Percentiles rank a stretch among this genome's conserved stretches.
These are phyloP conservation scores for Neuroterus valhalla DNA, from an alignment of 1,140 invertebrate genomes.

Conservation along the genomic window DNA sequence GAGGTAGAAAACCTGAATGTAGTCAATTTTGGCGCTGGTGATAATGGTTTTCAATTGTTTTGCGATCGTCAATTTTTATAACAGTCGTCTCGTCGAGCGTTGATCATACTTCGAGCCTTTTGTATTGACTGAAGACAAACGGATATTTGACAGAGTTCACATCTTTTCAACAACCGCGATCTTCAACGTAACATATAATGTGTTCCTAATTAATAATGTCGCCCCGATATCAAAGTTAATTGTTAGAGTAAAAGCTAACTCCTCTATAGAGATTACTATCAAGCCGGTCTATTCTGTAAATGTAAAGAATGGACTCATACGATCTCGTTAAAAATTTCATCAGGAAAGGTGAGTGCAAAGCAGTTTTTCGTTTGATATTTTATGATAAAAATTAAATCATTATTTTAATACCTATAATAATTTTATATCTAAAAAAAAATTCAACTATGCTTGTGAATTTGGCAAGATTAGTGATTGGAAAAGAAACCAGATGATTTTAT, in stretches of 20 bases:
- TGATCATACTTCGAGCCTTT: constrained; percentile 1
- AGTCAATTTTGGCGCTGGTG: neutral
- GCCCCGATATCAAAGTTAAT: neutral
- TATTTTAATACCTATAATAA: too few species aligned
- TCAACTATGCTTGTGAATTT: too few species aligned
- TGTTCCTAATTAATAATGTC: constrained; percentile 6
- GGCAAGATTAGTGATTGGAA: too few species aligned
- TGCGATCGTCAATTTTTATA: constrained; percentile 12
- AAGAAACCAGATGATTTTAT: too few species aligned
- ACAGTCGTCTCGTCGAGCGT: neutral
- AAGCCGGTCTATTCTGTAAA: neutral
- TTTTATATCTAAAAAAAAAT: too few species aligned
- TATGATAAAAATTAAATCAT: too few species aligned
- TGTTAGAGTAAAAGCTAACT: constrained; percentile 1
- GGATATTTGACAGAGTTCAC: constrained; percentile 40
- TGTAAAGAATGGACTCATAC: neutral
- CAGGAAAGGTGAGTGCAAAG: neutral
- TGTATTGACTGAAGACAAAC: constrained; percentile 13
- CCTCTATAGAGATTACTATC: too few species aligned
- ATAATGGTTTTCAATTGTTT: constrained; percentile 8
- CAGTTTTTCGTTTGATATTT: neutral
- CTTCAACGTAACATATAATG: constrained; percentile 41
- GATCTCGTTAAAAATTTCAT: constrained; percentile 19
- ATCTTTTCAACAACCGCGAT: constrained; percentile 49
- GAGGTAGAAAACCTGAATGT: neutral